Percentiles rank a stretch among this genome's conserved stretches.
phyloP scores from a whole-genome alignment of 2,888 invertebrate species.

The Encarsia formosa region DNA sequence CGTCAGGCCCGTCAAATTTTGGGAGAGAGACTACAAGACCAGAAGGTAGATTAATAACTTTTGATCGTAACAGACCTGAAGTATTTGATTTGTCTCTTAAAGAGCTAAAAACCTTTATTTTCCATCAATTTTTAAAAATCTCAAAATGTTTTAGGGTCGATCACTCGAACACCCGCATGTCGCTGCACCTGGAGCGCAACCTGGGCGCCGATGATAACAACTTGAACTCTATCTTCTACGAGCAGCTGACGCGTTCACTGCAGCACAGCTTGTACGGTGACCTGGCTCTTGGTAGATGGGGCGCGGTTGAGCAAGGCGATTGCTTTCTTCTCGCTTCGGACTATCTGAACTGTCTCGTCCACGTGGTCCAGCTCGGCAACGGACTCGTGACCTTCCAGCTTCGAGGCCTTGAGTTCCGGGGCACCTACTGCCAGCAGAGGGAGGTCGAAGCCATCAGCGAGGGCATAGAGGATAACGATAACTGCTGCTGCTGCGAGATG shows the following conservation, averaged over 20 bases:
- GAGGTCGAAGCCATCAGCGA: conserved; percentile 98
- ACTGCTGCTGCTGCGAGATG: conserved; percentile 89
- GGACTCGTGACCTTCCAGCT: conserved; percentile 98
- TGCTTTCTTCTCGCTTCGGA: conserved; percentile 97
- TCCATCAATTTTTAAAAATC: background rate
- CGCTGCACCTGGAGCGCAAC: conserved; percentile 91
- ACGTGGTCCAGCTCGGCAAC: conserved; percentile 96
- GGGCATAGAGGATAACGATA: conserved; percentile 92
- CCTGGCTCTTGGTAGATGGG: conserved; percentile 90
- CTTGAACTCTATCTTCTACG: conserved; percentile 98
- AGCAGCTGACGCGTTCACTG: conserved; percentile 92
- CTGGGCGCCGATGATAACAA: conserved; percentile 94
- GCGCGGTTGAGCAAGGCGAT: conserved; percentile 93
- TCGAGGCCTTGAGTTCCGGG: conserved; percentile 94
- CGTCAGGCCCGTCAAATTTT: conserved; percentile 98
- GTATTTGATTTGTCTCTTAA: background rate
- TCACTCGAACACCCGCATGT: conserved; percentile 92
- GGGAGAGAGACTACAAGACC: conserved; percentile 98
- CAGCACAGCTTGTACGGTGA: conserved; percentile 96
- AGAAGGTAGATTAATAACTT: conserved; percentile 55
- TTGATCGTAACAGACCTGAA: background rate
- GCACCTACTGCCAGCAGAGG: conserved; percentile 98
- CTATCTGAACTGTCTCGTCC: conserved; percentile 96
- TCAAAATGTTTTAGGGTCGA: conserved; percentile 60
- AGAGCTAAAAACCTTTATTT: background rate